phyloP scores from a whole-genome alignment of 2,888 invertebrate species.

The Oscheius sp. region DNA sequence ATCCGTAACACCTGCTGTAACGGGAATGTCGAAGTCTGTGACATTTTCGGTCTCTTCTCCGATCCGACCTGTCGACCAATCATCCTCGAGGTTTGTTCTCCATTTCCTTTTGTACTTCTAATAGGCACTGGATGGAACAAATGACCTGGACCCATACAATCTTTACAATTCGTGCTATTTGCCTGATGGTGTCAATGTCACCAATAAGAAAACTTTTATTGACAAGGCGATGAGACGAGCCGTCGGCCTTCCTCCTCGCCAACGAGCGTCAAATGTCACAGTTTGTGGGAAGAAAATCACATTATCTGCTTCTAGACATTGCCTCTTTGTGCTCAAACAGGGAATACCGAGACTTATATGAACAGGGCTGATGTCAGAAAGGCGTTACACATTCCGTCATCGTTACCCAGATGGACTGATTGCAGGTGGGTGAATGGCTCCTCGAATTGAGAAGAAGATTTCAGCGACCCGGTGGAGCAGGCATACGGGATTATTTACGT shows the following conservation, averaged over 20 bases:
- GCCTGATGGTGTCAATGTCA: constrained; percentile 22
- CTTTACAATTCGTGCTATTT: constrained; percentile 57
- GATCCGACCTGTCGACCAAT: constrained; percentile 42
- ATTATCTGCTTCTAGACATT: neutral
- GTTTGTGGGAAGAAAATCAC: neutral
- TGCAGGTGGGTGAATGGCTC: constrained; percentile 44
- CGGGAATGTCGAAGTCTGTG: constrained; percentile 54
- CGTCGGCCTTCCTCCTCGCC: constrained; percentile 43
- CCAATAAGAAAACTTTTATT: constrained; percentile 11
- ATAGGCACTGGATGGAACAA: constrained; percentile 49
- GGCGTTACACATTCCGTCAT: constrained; percentile 57
- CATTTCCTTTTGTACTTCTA: constrained; percentile 34
- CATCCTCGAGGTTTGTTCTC: constrained; percentile 39
- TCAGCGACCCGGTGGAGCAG: constrained; percentile 44
- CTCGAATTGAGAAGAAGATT: neutral
- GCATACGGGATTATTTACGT: constrained; percentile 65
- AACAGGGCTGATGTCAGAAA: constrained; percentile 56
- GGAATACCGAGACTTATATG: constrained; percentile 53
- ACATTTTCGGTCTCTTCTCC: constrained; percentile 45
- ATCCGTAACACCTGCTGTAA: constrained; percentile 53
- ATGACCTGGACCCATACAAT: constrained; percentile 60
- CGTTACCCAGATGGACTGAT: constrained; percentile 52
- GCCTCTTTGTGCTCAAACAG: constrained; percentile 58
- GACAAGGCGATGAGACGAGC: constrained; percentile 43
- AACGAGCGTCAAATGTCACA: neutral